phyloP scores from a whole-genome alignment of 1,140 invertebrate species.

The Melitaea cinxia region DNA sequence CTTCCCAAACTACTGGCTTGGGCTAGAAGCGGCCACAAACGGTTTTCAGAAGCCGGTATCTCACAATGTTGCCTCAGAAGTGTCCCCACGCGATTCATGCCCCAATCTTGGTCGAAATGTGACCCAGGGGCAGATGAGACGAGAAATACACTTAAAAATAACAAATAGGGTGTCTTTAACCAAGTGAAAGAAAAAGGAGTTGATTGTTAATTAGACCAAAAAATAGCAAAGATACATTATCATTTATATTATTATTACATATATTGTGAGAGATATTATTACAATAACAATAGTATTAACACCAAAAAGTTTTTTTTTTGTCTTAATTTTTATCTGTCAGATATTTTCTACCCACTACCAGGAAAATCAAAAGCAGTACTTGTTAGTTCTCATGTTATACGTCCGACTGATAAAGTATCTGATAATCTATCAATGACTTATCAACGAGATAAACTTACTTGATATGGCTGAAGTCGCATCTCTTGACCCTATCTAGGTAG shows the following conservation, averaged over 20 bases:
- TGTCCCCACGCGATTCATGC: constrained; percentile 86
- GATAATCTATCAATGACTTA: too few relatives aligned
- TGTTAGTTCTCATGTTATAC: too few relatives aligned
- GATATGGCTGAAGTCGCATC: constrained; percentile 89
- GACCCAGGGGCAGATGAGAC: constrained; percentile 92
- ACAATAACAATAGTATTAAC: too few relatives aligned
- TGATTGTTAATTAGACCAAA: too few relatives aligned
- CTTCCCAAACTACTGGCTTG: constrained; percentile 96
- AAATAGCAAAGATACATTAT: too few relatives aligned
- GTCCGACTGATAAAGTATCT: not conserved
- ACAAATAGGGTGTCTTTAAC: not conserved
- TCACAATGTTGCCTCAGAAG: constrained; percentile 85
- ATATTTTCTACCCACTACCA: too few relatives aligned
- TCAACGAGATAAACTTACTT: constrained; percentile 88
- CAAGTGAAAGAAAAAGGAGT: too few relatives aligned
- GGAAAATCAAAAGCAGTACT: too few relatives aligned
- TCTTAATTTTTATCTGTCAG: not conserved
- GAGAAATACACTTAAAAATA: constrained; percentile 88
- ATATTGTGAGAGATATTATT: too few relatives aligned
- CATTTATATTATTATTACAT: too few relatives aligned
- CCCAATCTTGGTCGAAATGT: constrained; percentile 87
- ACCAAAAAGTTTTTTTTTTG: not conserved
- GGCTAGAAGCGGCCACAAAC: constrained; percentile 84
- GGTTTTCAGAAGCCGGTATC: constrained; percentile 79
- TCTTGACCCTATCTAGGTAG: constrained; percentile 89